These are phyloP conservation scores for Astyanax mexicanus DNA, from an alignment of 2,797 vertebrate genomes.

Conservation along the genomic window DNA sequence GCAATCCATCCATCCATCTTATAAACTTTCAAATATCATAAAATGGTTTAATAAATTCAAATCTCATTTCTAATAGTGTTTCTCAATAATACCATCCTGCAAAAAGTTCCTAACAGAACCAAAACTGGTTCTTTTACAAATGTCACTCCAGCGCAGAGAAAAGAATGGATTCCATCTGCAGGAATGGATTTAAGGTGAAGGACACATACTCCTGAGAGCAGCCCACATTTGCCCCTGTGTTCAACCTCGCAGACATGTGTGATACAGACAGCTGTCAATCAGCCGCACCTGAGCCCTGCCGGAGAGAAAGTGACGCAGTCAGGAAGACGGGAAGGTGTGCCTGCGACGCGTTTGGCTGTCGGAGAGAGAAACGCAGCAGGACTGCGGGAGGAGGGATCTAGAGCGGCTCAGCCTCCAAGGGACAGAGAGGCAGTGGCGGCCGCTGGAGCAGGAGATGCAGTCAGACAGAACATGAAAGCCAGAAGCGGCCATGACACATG, in stretches of 20 bases:
- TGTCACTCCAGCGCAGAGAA: not conserved
- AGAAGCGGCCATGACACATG: conserved; percentile 78
- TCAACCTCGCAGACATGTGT: conserved; percentile 58
- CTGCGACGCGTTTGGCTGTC: conserved; percentile 12
- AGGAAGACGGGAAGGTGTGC: conserved; percentile 42
- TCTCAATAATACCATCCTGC: not conserved
- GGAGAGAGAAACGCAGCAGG: conserved; percentile 48
- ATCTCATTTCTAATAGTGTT: too few relatives aligned
- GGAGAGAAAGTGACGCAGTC: conserved; percentile 15
- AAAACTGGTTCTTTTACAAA: not conserved
- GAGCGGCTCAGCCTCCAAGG: conserved; percentile 72
- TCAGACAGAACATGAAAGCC: conserved; percentile 80
- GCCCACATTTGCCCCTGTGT: conserved; percentile 59
- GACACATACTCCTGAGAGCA: conserved; percentile 50
- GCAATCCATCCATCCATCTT: too few relatives aligned
- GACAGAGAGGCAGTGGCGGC: conserved; percentile 72
- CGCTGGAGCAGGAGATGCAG: conserved; percentile 80
- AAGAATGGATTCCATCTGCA: conserved; percentile 1
- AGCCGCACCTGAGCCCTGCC: conserved; percentile 73
- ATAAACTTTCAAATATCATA: too few relatives aligned
- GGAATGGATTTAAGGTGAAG: conserved; percentile 18
- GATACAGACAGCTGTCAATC: conserved; percentile 76
- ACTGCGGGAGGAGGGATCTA: conserved; percentile 64
- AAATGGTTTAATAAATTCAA: too few relatives aligned
- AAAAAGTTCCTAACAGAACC: not conserved